Evolutionary conservation across 2,888 invertebrate species (phyloP), one percentile per base, ranked within the genome.

Genomic region (Drosophila meridiana): DNA sequence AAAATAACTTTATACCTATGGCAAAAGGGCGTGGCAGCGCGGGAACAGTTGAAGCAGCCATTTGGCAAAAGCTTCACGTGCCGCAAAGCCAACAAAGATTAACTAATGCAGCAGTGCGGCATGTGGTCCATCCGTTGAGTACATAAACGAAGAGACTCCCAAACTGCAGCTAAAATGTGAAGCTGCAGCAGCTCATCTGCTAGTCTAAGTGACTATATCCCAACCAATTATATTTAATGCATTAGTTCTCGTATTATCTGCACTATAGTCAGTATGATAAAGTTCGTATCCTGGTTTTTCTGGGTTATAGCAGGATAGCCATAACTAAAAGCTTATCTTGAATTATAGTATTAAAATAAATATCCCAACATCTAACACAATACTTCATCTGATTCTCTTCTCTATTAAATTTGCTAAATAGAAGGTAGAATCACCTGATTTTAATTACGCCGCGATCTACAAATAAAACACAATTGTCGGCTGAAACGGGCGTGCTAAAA

Each of bases 81-180:
- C 65, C 70, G 58, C 28, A 66, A 73, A 78, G 76, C 83, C 71
- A 77, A 80, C 82, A 80, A 80, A 69, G 77, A 83, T 83, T 84
- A 83, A 79, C 64, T 36, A 63, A 69, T 30, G 47, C 38, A 36
- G 61, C 32, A 34, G 9, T 63, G 64, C 61, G 34, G 20, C 75
- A 71, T 63, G 55, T 67, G 70, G 59, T 36, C 0, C 2, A 64
- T 34, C 65, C 32, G 68, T n/a, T 59, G 42, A 72, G 55, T 59
- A 50, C 30, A 42, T 45, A 55, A 68, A 67, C 38, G 42, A 61
- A 58, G 58, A 43, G 14, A 6, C 13, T 52, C 6, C 26, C 36
- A 32, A 73, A 59, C 34, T 66, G 59, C 58, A 61, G 28, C 8
- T 20, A 57, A 32, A 42, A 57, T 28, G 28, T 6, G 5, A 47